Base-by-base conservation (phyloP, 2,888 invertebrate species). In the Dasysyrphus tricinctus region DNA sequence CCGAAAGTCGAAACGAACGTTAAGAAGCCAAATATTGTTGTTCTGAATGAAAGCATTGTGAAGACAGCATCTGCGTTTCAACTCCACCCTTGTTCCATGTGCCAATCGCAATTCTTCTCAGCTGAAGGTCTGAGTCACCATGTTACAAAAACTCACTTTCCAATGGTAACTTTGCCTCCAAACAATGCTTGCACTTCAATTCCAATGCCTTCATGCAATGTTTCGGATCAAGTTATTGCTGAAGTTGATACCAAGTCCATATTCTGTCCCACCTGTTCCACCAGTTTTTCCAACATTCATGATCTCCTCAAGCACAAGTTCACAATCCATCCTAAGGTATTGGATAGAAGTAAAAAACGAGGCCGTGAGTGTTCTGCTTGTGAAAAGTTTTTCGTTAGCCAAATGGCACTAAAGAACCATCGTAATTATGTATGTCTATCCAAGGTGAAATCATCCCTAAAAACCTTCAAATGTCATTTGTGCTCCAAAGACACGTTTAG, bases 21-120 rank as follows among this genome's bases (percentile, higher is more conserved):
- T 11, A 80, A 79, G 37, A 92, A 92, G 39, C 91, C 92, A 19
- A 92, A 92, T 65, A 92, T 92, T 77, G 91, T 92, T n/a, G 92
- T 92, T 7, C 89, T 92, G 4, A 91, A 92, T 75, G 92, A 92
- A 69, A 92, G 92, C 32, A 93, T 92, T 39, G 91, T 92, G 1
- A 91, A 91, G 65, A 91, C 92, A 0, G 90, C 91, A 0, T 89
- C 89, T 0, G 91, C 90, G 2, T 92, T 92, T 77, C 90, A 91
- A 2, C 77, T 92, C 16, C 90, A 91, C 70, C 90, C 90, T 5
- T 92, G 92, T 56, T 89, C 84, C 9, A 88, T 90, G n/a, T 92
- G 92, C 77, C 89, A 89, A 32, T 89, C 90, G 6, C 92, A 91
- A 34, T 92, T 91, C 78, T 91, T 92, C 49, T 91, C 91, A 0